Evolutionary conservation across 2,113 vertebrate genomes (phyloP), one percentile per base, ranked within the genome.

Genomic region (Symphodus melops): DNA sequence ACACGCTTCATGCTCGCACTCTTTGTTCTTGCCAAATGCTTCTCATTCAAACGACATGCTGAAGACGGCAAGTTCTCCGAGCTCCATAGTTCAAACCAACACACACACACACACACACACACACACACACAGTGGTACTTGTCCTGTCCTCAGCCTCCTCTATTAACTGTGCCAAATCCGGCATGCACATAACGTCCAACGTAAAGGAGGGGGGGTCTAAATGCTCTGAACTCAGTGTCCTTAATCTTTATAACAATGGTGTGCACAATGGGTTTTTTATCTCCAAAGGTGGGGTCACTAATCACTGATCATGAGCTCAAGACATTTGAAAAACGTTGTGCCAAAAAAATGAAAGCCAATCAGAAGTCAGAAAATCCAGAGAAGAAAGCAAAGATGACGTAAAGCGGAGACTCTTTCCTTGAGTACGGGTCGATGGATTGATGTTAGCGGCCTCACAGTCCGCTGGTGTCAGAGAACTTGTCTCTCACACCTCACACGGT

Each of bases 181-280:
- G 73, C 46, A 25, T 55, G 25, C 61, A 57, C 51, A 25, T 41
- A 42, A 62, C 19, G 46, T 67, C 39, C 13, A 48, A 73, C 77
- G 62, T 67, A 37, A 49, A 68, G 10, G 0, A 10, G 21, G 33
- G 16, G 39, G 11, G 48, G 13, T 51, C 21, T 74, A 55, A 73
- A 20, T 62, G 59, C 55, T 77, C 58, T 58, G 46, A 76, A 77
- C 69, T 55, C 28, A 8, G 1, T 82, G 66, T 25, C 77, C 84
- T 66, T 83, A 77, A 84, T 85, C 74, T 77, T 55, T 56, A 7
- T 44, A 79, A 83, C 77, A 88, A 88, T 60, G 79, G 63, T 74
- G 74, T 57, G 77, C 59, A 36, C 72, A 80, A 66, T 49, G 52
- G 52, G 68, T 83, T 54, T 51, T 56, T 58, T 33, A 1, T 36